Percentiles rank a stretch among this genome's conserved stretches.
phyloP scores from a whole-genome alignment of 2,888 invertebrate species.

The Steinernema hermaphroditum region DNA sequence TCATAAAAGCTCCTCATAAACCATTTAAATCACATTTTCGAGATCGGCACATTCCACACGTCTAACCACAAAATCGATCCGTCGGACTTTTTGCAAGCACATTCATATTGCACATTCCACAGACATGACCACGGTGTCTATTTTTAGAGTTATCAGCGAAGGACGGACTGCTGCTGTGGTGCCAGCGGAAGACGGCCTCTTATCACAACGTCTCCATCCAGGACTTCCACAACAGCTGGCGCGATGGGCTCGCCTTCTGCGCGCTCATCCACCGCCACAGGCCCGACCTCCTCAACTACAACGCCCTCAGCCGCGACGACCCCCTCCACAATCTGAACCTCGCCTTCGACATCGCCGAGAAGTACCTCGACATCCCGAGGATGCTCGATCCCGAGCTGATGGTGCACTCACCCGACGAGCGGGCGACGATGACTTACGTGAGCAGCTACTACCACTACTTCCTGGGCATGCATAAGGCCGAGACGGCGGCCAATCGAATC shows the following conservation, averaged over 20 bases:
- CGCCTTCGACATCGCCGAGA: constrained; percentile 99
- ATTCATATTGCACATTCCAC: too few relatives aligned
- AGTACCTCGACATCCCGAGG: constrained; percentile 98
- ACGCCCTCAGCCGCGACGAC: constrained; percentile 91
- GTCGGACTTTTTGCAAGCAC: too few relatives aligned
- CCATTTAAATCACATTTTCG: too few relatives aligned
- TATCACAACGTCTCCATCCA: constrained; percentile 99
- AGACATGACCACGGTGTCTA: not conserved
- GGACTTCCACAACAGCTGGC: constrained; percentile 99
- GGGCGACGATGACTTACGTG: constrained; percentile 99
- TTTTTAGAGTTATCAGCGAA: constrained; percentile 91
- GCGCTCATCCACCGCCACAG: constrained; percentile 96
- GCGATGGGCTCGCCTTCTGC: constrained; percentile 99
- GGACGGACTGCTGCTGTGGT: constrained; percentile 98
- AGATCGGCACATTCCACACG: too few relatives aligned
- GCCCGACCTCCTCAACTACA: constrained; percentile 97
- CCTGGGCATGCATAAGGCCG: constrained; percentile 99
- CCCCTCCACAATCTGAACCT: constrained; percentile 97
- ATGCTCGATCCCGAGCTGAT: constrained; percentile 99
- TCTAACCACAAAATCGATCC: too few relatives aligned
- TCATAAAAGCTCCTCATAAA: too few relatives aligned
- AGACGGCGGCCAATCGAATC: constrained; percentile 99
- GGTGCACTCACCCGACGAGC: constrained; percentile 97
- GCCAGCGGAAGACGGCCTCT: constrained; percentile 98
- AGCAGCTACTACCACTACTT: constrained; percentile 99